Evolutionary conservation across 2,113 vertebrate species (phyloP), one percentile per base, ranked within the genome.

Genomic region (Dicentrarchus labrax): DNA sequence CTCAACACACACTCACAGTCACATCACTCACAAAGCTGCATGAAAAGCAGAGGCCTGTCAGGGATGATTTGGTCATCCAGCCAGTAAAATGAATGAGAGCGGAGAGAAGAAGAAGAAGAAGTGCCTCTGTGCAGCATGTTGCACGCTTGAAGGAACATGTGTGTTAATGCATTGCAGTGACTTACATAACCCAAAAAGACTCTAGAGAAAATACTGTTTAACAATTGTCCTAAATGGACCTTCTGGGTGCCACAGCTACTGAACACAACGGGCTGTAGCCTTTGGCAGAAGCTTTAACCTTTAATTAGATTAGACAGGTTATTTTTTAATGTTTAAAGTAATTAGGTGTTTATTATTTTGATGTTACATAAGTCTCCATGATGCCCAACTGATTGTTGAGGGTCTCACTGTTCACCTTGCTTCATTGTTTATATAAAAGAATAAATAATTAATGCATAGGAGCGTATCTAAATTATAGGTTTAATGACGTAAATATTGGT

Each of bases 81-180:
- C 74, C 73, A 53, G 80, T 68, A 8, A 67, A 70, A 71, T 0
- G 78, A 36, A 36, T 36, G 76, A 66, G 76, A 76, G 65, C 13
- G 11, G 65, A 30, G 73, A 62, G 62, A 8, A 73, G 76, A 13
- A 61, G 78, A 13, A 61, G 78, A 13, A 39, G 64, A 78, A 50
- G 65, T 21, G 66, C 53, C 76, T 85, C 57, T 72, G 65, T 80
- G 90, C 85, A 64, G 82, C 72, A 73, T 74, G 82, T 57, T 81
- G 70, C 84, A 92, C 86, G 92, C 93, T 90, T 90, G 67, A 88
- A 47, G 13, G 83, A 84, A 84, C 90, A 94, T 89, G 76, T 91
- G 92, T 93, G 93, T 88, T 90, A 93, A 92, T 82, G 84, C 24
- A 57, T 84, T 94, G 92, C 92, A 88, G 90, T 47, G 56, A 86